Evolutionary conservation across 2,888 invertebrate genomes (phyloP).

Genomic region (Ormyrus nitidulus): DNA sequence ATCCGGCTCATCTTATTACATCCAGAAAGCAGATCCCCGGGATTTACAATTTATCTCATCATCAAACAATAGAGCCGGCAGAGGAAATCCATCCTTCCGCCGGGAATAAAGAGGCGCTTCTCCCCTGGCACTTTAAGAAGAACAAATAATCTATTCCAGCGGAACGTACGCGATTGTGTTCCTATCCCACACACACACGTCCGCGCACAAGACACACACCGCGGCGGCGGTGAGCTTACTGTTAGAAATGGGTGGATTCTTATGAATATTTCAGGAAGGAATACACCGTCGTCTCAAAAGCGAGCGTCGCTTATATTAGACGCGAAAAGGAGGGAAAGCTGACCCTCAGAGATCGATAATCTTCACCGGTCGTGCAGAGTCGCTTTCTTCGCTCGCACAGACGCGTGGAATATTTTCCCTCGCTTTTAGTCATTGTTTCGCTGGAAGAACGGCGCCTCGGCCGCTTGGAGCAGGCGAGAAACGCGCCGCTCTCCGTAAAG

Average conservation of each 20-base stretch:
- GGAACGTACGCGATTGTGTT: not conserved
- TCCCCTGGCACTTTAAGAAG: not conserved
- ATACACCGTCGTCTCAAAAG: not conserved
- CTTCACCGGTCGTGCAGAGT: slow-evolving; percentile 2
- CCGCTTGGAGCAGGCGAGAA: not conserved
- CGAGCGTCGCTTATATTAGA: not conserved
- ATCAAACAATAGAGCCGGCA: slow-evolving; percentile 7
- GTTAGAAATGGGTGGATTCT: slow-evolving; percentile 29
- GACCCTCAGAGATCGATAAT: slow-evolving; percentile 16
- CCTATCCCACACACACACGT: not conserved
- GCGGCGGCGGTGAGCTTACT: not conserved
- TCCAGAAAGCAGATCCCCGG: not conserved
- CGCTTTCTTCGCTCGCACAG: not conserved
- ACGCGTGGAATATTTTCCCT: no score
- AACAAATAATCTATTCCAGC: slow-evolving; percentile 38
- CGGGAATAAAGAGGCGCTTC: not conserved
- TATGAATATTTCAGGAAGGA: slow-evolving; percentile 38
- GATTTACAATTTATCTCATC: slow-evolving; percentile 26
- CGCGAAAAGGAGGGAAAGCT: not conserved
- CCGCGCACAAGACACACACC: not conserved
- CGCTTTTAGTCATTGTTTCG: not conserved
- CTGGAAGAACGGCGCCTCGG: slow-evolving; percentile 3
- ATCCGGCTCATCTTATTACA: no score
- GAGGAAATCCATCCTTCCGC: not conserved
- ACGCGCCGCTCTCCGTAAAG: slow-evolving; percentile 3